Evolutionary conservation across 2,888 invertebrate genomes (phyloP), one percentile per base, ranked within the genome.

Genomic region (Capitulum mitella): DNA sequence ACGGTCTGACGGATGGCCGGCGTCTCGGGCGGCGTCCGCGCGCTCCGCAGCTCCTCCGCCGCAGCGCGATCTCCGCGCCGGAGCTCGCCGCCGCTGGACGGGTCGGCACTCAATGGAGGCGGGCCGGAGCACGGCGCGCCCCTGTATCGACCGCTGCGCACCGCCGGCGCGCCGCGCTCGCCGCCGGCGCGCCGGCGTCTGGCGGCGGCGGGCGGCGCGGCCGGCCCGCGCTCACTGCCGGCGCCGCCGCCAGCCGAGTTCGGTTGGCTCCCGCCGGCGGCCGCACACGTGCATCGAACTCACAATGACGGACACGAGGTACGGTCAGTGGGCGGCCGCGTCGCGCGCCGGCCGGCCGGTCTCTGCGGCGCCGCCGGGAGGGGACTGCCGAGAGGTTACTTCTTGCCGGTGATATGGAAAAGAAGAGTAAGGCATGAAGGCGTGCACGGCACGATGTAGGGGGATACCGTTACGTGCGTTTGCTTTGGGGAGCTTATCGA

Each of bases 221-320:
- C 5, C 51, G 51, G 43, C 43, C n/a, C n/a, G 61, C 61, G 61
- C 61, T 32, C 43, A 43, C 43, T 43, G 43, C 6, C 51, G 19
- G 51, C 51, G 51, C 22, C 19, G 51, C 51, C 51, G 51, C n/a
- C n/a, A n/a, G n/a, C n/a, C n/a, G 19, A 16, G 51, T 6, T 22
- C 51, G 43, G 32, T 14, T 12, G 16, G 3, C 32, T 1, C 8
- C 32, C 61, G 61, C 3, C 61, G 32, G 32, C 8, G 58, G n/a
- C 29, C 32, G 32, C 61, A 22, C 32, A 32, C 32, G 61, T 12
- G 61, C n/a, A 54, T 32, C 61, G 32, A 32, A n/a, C 61, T 16
- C 61, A 32, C 61, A 29, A 61, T 61, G 61, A 61, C n/a, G 61
- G 32, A 10, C n/a, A 29, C 61, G 61, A 61, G 61, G 61, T 61